Evolutionary conservation across 2,797 vertebrate genomes (phyloP), one percentile per base, ranked within the genome.

Genomic region (Anisognathus igniventris): DNA sequence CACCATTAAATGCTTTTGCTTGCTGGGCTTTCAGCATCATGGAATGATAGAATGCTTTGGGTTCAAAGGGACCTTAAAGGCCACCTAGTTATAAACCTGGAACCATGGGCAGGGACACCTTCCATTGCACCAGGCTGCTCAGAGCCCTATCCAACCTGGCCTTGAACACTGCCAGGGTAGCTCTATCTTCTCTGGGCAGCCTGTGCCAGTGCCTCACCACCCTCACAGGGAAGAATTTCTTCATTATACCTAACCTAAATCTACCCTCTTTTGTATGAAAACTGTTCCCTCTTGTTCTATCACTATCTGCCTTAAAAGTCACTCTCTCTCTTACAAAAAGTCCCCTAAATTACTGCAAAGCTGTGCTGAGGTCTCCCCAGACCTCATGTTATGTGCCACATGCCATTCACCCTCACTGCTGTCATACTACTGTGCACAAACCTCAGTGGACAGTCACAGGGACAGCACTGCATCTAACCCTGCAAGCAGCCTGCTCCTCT

Each of bases 351-450:
- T 58, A 64, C 14, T 27, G 18, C 21, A 57, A 51, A 33, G n/a
- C 24, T 50, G 10, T 10, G 5, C 0, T 27, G 37, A 89, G 37
- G 28, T 64, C 3, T 70, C n/a, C 24, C 7, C 21, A 45, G 50
- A 33, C 7, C 3, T 57, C 18, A 9, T 3, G 17, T 64, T 67
- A 13, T 0, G 6, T 60, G 25, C 14, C 6, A 5, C 9, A 6
- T 1, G 5, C 42, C 44, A 57, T 54, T 88, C n/a, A 13, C n/a
- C 42, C 39, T 44, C 8, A 2, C 1, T 75, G 24, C 35, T 56
- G 28, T 20, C 18, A 28, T 1, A 14, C 14, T 71, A 23, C 35
- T 28, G 33, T 3, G 14, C 10, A 53, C 71, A 86, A 77, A 57
- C 12, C 33, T 65, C 50, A 62, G n/a, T 6, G 25, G 51, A 45